A percentile compares a stretch with the other conserved stretches of the same genome.
Evolutionary conservation across 1,140 invertebrate genomes (phyloP).

Genomic region (Solenopsis invicta): DNA sequence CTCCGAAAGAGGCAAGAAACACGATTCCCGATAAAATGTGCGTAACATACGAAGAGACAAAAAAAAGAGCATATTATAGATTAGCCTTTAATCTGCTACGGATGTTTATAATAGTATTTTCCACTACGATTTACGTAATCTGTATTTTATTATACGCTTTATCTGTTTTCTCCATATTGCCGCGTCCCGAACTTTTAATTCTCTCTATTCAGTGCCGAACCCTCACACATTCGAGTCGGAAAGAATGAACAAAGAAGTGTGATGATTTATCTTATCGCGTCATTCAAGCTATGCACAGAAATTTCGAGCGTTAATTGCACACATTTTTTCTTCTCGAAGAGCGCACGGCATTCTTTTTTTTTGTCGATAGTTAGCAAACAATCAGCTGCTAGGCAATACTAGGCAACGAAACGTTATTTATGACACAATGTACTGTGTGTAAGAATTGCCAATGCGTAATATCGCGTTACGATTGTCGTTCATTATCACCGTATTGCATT

Average conservation of each 20-base stretch:
- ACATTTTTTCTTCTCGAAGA: not conserved
- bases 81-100: not conserved
- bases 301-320: not conserved
- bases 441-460: not conserved
- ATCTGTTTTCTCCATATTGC: not conserved
- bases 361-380: not conserved
- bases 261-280: not conserved
- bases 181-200: not conserved
- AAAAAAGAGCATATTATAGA: too few species aligned
- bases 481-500: slow-evolving; percentile 13
- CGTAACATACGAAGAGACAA: too few species aligned
- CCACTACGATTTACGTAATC: not conserved
- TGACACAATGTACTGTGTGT: not conserved
- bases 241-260: not conserved
- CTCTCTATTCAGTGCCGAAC: not conserved
- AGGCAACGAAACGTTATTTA: slow-evolving; percentile 3
- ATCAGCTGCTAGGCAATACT: too few species aligned
- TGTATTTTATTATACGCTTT: not conserved
- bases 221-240: not conserved
- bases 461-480: slow-evolving; percentile 1
- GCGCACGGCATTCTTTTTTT: not conserved
- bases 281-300: not conserved
- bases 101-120: not conserved
- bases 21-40: too few species aligned
- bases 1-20: too few species aligned